phyloP scores from a whole-genome alignment of 2,113 vertebrate genomes.

The Hystrix cristata region DNA sequence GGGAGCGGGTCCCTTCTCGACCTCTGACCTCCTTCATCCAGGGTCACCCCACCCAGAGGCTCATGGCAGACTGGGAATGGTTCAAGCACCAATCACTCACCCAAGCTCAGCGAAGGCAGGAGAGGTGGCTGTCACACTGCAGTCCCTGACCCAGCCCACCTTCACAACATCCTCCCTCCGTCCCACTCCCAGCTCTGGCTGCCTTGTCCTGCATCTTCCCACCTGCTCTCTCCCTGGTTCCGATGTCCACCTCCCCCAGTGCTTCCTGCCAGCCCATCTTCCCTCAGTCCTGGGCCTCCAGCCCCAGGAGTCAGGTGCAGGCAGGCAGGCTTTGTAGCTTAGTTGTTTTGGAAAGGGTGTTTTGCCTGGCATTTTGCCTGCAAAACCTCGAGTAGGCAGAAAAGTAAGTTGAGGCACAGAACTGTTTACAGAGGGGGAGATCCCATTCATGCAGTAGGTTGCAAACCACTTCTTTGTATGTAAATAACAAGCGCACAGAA shows the following conservation, averaged over 20 bases:
- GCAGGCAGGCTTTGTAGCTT: accelerated
- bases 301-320: no score
- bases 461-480: not conserved
- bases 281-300: no score
- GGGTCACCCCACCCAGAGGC: constrained; percentile 36
- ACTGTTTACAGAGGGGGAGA: accelerated
- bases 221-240: accelerated
- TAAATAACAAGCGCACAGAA: accelerated
- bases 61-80: constrained; percentile 45
- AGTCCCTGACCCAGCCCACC: not conserved
- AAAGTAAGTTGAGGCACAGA: accelerated
- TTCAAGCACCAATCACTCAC: constrained; percentile 1
- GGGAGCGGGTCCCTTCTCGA: not conserved
- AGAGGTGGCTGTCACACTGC: accelerated
- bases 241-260: accelerated
- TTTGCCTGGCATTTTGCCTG: accelerated
- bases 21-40: not conserved
- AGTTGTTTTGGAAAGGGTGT: not conserved
- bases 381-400: not conserved
- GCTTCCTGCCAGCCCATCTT: not conserved
- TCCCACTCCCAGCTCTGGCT: accelerated
- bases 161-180: no score
- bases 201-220: not conserved
- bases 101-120: not conserved
- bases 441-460: accelerated